These are phyloP conservation scores for Euphonia xanthogaster DNA, from an alignment of 2,797 vertebrate species.

Conservation along the genomic window DNA sequence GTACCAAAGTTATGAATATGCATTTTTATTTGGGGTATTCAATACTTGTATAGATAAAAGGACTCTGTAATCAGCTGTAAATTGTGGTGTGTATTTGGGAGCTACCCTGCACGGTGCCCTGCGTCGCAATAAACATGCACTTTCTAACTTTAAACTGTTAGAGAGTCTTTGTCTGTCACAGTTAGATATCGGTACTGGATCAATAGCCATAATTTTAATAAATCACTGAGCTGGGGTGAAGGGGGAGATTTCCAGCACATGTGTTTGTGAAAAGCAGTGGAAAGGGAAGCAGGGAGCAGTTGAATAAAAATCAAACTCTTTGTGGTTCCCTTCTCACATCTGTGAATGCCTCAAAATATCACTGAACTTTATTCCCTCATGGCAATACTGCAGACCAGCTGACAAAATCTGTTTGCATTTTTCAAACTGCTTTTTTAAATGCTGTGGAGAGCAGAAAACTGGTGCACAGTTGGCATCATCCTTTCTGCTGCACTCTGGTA, in stretches of 20 bases:
- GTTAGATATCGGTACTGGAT: too few species aligned
- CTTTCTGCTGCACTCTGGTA: neutral
- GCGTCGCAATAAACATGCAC: too few species aligned
- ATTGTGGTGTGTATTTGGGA: too few species aligned
- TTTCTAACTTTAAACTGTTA: too few species aligned
- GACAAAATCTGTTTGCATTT: neutral
- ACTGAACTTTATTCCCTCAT: neutral
- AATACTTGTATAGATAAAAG: too few species aligned
- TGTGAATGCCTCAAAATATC: neutral
- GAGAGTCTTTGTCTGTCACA: too few species aligned
- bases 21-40: too few species aligned
- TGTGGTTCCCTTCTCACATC: neutral
- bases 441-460: neutral
- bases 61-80: too few species aligned
- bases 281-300: neutral
- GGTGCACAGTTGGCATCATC: neutral
- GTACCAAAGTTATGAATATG: too few species aligned
- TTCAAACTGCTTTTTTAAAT: neutral
- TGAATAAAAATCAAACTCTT: neutral
- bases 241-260: accelerated
- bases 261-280: neutral
- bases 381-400: neutral
- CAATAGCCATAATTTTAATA: too few species aligned
- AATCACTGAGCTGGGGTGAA: neutral
- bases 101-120: too few species aligned